Evolutionary conservation across 2,113 vertebrate species (phyloP).

Genomic region (Daubentonia madagascariensis): DNA sequence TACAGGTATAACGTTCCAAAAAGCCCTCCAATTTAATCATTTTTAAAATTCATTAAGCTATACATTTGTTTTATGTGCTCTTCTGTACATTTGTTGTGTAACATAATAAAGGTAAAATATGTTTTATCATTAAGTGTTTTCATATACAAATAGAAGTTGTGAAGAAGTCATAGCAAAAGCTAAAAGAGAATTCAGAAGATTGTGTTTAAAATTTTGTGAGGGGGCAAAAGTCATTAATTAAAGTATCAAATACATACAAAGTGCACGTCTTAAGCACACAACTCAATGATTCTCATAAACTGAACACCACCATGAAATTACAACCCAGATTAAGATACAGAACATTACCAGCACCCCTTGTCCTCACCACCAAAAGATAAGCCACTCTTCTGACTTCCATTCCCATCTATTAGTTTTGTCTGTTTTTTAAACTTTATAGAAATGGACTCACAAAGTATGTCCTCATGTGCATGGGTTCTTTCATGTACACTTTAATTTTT

Average conservation of each 20-base stretch:
- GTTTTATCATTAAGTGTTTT: not conserved
- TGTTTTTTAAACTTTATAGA: not conserved
- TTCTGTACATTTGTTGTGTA: not conserved
- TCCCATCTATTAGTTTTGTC: not conserved
- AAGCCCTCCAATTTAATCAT: not conserved
- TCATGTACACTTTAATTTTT: not conserved
- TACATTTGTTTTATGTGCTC: not conserved
- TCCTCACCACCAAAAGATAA: not conserved
- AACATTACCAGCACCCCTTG: not conserved
- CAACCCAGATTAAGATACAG: not conserved
- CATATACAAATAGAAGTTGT: not conserved
- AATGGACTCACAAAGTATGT: not conserved
- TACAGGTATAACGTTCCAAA: not conserved
- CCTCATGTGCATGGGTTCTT: not conserved
- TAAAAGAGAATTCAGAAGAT: not conserved
- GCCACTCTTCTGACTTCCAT: not conserved
- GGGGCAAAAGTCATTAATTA: not conserved
- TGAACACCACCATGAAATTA: not conserved
- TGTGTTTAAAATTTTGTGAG: not conserved
- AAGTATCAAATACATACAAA: not conserved
- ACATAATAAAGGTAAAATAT: conserved; percentile 13
- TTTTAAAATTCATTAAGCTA: not conserved
- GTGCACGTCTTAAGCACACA: not conserved
- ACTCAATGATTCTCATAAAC: not conserved
- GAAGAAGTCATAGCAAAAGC: not conserved